A percentile compares a stretch with the other conserved stretches of the same genome.
Conservation (phyloP, 2,888 invertebrate species). For the Nipponacmea schrenckii region DNA sequence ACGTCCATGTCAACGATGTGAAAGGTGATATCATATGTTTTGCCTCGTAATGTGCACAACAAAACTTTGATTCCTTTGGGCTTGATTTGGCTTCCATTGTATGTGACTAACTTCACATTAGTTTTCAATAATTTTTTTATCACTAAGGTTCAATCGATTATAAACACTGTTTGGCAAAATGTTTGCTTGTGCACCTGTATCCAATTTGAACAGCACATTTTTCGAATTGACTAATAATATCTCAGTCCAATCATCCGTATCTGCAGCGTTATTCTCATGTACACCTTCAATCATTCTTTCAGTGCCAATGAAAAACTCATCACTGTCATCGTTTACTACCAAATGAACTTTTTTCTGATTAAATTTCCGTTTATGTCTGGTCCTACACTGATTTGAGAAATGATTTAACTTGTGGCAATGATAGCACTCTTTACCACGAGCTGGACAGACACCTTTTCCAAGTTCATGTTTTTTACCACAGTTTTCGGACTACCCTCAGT, state of each 20-base stretch:
- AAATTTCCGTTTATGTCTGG: background rate
- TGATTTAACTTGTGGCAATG: conserved; percentile 21
- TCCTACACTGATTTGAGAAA: conserved; percentile 15
- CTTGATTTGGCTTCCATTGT: too few species aligned
- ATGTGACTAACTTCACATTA: too few species aligned
- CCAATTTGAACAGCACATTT: background rate
- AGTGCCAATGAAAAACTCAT: too few species aligned
- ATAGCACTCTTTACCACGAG: conserved; percentile 14
- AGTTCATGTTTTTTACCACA: conserved; percentile 16
- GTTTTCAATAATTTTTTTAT: too few species aligned
- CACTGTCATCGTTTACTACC: too few species aligned
- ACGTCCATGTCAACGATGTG: too few species aligned
- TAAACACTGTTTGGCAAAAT: background rate
- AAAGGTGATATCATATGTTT: too few species aligned
- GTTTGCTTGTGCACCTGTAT: background rate
- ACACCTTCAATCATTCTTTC: background rate
- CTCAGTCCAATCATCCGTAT: background rate
- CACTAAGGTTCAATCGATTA: too few species aligned
- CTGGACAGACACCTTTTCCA: conserved; percentile 19
- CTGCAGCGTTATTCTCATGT: background rate
- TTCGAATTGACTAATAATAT: background rate
- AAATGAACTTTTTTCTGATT: too few species aligned
- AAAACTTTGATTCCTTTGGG: too few species aligned
- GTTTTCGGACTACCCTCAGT: background rate
- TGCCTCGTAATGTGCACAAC: too few species aligned